Conservation (phyloP, 2,113 vertebrate genomes). For the Corydoras sp. region DNA sequence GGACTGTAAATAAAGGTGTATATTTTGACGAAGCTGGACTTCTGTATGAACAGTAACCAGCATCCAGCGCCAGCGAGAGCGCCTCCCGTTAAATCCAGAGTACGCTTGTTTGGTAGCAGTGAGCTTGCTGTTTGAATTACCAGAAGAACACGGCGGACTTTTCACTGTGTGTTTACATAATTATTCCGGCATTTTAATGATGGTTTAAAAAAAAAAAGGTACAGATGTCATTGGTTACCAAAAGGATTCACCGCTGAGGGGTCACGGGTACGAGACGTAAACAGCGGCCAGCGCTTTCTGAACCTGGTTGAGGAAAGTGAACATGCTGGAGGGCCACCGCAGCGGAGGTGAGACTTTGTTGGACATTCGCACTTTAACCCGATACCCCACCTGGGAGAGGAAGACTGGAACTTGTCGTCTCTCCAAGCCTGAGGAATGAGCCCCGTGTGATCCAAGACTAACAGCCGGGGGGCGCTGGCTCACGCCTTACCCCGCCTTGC, state of each 20-base stretch:
- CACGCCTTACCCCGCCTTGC: conserved; percentile 8
- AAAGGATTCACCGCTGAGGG: not conserved
- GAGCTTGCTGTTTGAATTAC: not conserved
- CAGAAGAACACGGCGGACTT: not conserved
- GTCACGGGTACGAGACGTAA: not conserved
- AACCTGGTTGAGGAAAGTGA: not conserved
- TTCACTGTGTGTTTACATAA: not conserved
- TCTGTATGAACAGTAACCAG: too few species aligned
- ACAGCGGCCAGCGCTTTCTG: not conserved
- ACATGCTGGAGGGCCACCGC: conserved; percentile 10
- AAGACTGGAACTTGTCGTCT: conserved; percentile 31
- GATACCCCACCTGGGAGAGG: conserved; percentile 45
- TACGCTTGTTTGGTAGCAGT: not conserved
- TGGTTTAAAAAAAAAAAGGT: too few species aligned
- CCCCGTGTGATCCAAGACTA: conserved; percentile 50
- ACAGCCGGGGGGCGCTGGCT: conserved; percentile 49
- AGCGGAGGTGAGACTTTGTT: conserved; percentile 51
- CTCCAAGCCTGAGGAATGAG: conserved; percentile 12
- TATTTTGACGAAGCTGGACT: too few species aligned
- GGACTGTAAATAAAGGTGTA: too few species aligned
- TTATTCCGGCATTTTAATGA: not conserved
- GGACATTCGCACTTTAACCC: conserved; percentile 50
- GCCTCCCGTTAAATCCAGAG: too few species aligned
- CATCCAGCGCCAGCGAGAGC: too few species aligned
- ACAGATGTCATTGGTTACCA: not conserved